Base-by-base conservation (phyloP, 2,888 invertebrate species). In the Neoaliturus tenellus region DNA sequence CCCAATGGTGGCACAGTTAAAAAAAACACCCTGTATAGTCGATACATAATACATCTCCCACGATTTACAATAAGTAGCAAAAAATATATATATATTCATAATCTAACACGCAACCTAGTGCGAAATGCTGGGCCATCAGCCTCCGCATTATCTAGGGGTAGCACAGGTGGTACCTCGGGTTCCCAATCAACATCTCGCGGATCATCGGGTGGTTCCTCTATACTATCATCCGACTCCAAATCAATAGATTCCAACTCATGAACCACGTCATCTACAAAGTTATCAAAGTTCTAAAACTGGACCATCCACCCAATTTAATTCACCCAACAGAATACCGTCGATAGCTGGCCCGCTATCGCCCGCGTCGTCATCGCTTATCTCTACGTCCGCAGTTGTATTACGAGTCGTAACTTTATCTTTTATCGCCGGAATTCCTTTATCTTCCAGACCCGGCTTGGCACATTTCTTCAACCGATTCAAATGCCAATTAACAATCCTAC, bases 381-480 rank as follows among this genome's bases (percentile, higher is more conserved):
- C 48, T 14, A n/a, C 48, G 4, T 8, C 12, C 6, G 25, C 25
- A 10, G 6, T 10, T 25, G 17, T 5, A 23, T 2, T 62, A 5
- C 25, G 62, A 31, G 6, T 25, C 23, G 23, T 17, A 5, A 17
- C 55, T 5, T 55, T 55, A 23, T n/a, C n/a, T 20, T 20, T 55
- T 5, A 10, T 17, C 5, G 5, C 55, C 5, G 8, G 55, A 6
- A 6, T 55, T 6, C 17, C 17, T 2, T 31, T 62, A 62, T 62
- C 62, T 23, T 5, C 25, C 25, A 25, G 28, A 6, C 12, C 8
- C 10, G 6, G 4, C 2, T 62, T 17, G n/a, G 8, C 10, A 23
- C 62, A 62, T 25, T 62, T 62, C 62, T 69, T 69, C 35, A 33
- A 69, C n/a, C 69, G 31, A 69, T 69, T 69, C 14, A 69, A 6